Evolutionary conservation across 2,888 invertebrate species (phyloP).

Genomic region (Deilephila elpenor): DNA sequence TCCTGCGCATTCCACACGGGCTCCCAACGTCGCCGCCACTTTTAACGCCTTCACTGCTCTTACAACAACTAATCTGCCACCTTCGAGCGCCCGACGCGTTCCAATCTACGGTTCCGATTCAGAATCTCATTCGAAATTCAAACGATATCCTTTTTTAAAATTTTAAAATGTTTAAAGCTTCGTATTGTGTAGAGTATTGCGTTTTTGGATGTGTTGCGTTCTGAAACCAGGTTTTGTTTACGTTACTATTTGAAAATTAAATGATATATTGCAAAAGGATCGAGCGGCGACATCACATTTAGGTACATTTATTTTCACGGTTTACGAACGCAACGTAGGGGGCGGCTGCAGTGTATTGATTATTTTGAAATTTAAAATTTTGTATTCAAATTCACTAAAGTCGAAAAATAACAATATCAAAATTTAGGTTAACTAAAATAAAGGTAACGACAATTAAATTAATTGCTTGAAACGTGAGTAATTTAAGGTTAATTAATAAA

Average conservation of each 20-base stretch:
- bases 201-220: conserved; percentile 51
- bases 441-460: conserved; percentile 17
- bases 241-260: conserved; percentile 40
- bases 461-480: conserved; percentile 15
- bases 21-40: conserved; percentile 76
- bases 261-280: conserved; percentile 34
- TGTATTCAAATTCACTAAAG: neutral
- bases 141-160: conserved; percentile 38
- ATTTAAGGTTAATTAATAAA: conserved; percentile 30
- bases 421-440: conserved; percentile 17
- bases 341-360: conserved; percentile 28
- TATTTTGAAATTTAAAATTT: too few relatives aligned
- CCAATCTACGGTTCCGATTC: conserved; percentile 38
- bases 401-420: neutral
- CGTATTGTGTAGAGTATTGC: conserved; percentile 45
- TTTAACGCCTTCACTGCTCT: conserved; percentile 66
- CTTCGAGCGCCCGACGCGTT: conserved; percentile 42
- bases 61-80: conserved; percentile 44
- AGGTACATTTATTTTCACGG: neutral
- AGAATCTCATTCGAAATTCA: conserved; percentile 36
- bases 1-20: conserved; percentile 81
- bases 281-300: conserved; percentile 40
- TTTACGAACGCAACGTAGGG: conserved; percentile 25
- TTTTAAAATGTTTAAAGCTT: conserved; percentile 56
- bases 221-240: conserved; percentile 50